A percentile compares a stretch with the other conserved stretches of the same genome.
phyloP scores from a whole-genome alignment of 1,140 invertebrate genomes.

The Aporrectodea caliginosa region DNA sequence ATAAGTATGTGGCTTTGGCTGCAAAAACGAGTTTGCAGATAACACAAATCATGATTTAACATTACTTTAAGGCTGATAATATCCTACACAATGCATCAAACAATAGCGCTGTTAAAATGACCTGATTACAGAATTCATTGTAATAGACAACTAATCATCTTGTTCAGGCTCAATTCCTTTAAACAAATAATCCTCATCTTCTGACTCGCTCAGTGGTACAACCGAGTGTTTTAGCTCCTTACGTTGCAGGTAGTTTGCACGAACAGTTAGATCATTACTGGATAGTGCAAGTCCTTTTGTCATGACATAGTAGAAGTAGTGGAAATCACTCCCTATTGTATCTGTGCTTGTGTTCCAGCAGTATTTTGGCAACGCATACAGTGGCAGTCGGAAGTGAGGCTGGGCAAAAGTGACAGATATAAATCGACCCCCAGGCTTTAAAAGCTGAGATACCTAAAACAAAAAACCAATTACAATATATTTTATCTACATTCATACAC shows the following conservation, averaged over 20 bases:
- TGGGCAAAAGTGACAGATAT: slow-evolving; percentile 60
- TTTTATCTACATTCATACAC: too few relatives aligned
- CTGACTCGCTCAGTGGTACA: background rate
- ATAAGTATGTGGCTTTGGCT: too few relatives aligned
- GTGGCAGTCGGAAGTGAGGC: slow-evolving; percentile 57
- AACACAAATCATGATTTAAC: too few relatives aligned
- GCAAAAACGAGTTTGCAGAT: too few relatives aligned
- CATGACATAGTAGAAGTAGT: slow-evolving; percentile 58
- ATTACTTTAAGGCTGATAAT: too few relatives aligned
- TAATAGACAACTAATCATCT: too few relatives aligned
- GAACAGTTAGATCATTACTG: slow-evolving; percentile 12
- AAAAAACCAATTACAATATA: background rate
- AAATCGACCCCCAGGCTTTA: slow-evolving; percentile 56
- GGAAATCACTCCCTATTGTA: slow-evolving; percentile 56
- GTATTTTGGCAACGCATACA: slow-evolving; percentile 49
- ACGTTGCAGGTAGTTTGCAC: background rate
- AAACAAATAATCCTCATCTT: background rate
- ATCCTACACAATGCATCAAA: too few relatives aligned
- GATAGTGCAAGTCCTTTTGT: slow-evolving; percentile 39
- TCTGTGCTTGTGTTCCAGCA: slow-evolving; percentile 45
- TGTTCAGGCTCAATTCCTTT: background rate
- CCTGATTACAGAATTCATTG: too few relatives aligned
- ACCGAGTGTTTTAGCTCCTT: background rate
- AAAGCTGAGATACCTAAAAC: slow-evolving; percentile 45
- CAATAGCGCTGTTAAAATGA: too few relatives aligned